Evolutionary conservation across 2,113 vertebrate species (phyloP).

Genomic region (pig (Sus scrofa)): DNA sequence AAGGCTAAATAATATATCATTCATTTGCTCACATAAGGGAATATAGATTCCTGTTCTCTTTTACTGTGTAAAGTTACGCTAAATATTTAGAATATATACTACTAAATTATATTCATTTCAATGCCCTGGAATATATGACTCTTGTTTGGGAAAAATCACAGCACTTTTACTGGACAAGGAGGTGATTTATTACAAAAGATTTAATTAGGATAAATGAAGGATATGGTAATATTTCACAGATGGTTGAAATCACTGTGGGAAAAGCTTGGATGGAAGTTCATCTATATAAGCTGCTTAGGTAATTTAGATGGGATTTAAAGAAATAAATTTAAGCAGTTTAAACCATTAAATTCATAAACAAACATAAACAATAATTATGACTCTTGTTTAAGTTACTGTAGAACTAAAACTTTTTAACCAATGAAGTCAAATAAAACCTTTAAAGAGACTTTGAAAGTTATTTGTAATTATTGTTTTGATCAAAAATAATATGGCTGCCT

Average conservation of each 20-base stretch:
- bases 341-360: conserved; percentile 44
- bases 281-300: conserved; percentile 75
- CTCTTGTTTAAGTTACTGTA: background rate
- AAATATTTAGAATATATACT: conserved; percentile 47
- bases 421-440: conserved; percentile 41
- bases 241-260: conserved; percentile 80
- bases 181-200: conserved; percentile 81
- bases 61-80: conserved; percentile 26
- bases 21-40: background rate
- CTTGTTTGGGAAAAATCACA: background rate
- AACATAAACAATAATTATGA: conserved; percentile 33
- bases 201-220: conserved; percentile 83
- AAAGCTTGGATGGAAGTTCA: conserved; percentile 79
- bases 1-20: background rate
- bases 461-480: conserved; percentile 52
- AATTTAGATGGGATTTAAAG: conserved; percentile 67
- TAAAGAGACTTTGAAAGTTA: background rate
- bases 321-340: conserved; percentile 49
- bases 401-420: conserved; percentile 43
- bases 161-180: conserved; percentile 62
- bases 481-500: background rate
- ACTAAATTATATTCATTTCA: conserved; percentile 56
- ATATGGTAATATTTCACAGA: conserved; percentile 80
- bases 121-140: conserved; percentile 10
- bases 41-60: background rate